Evolutionary conservation across 2,797 vertebrate genomes (phyloP), one percentile per base, ranked within the genome.

Genomic region (Toxotes lorentzi): DNA sequence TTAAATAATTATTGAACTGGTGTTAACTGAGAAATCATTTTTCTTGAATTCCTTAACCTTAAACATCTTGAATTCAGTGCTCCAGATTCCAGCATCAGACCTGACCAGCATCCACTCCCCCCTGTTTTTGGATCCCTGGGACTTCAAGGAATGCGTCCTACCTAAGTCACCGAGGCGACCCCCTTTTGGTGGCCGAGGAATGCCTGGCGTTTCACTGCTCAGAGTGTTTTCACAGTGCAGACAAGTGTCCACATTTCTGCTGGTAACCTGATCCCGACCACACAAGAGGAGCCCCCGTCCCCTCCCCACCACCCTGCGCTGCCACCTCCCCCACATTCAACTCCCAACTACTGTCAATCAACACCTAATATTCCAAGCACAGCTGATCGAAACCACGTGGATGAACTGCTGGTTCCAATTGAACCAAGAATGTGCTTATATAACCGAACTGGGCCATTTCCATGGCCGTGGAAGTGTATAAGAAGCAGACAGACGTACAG

Each of bases 201-300:
- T 87, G 73, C 24, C 27, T 17, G 64, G 77, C 47, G 65, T 85
- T 79, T 68, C 61, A 59, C 12, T 19, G 50, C 64, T 73, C 43
- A 0, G 27, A 54, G 68, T 75, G 82, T 91, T 93, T 91, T 84
- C 72, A 76, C 78, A 85, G 76, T 4, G 34, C 41, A 70, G 70
- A 89, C 86, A 24, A 86, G 73, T 14, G 43, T 70, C 86, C 72
- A 51, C 70, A 51, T 86, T 87, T 86, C 70, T 65, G 23, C 74
- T 82, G 73, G 88, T 90, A 90, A 93, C 87, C 48, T 70, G 86
- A 93, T 88, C 88, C 65, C 4, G 89, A 91, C 93, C 93, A 93
- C 92, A 95, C 93, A 93, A 65, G 83, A 86, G 78, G 88, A 85
- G 32, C 43, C 47, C 73, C 66, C 5, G n/a, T 19, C 48, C 30